These are phyloP conservation scores for Morbakka virulenta DNA, from an alignment of 30 jellyfish, hydroid and myxozoan genomes.

Conservation along the genomic window DNA sequence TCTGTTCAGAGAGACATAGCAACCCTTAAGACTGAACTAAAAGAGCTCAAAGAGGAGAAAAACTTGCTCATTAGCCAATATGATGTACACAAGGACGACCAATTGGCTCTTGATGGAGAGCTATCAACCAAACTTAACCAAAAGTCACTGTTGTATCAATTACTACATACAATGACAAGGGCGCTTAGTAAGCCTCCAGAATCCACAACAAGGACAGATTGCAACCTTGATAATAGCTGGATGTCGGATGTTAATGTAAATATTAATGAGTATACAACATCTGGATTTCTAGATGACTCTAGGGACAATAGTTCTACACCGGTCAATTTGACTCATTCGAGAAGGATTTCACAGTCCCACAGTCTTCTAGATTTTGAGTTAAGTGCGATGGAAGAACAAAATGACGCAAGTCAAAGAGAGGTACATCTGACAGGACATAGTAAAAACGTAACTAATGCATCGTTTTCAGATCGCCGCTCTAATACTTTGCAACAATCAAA, in stretches of 20 bases:
- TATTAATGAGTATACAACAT: too few relatives aligned
- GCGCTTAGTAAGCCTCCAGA: background rate
- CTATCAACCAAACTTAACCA: background rate
- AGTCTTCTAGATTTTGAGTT: background rate
- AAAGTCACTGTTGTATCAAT: background rate
- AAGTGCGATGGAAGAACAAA: background rate
- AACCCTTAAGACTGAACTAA: background rate
- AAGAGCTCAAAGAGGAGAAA: background rate
- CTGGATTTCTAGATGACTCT: too few relatives aligned
- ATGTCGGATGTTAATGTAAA: background rate
- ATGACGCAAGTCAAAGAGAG: too few relatives aligned
- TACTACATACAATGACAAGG: background rate
- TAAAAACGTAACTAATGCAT: background rate
- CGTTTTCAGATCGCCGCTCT: background rate
- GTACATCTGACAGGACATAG: background rate
- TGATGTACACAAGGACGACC: background rate
- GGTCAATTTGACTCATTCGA: background rate
- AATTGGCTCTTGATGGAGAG: background rate
- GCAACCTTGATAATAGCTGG: background rate
- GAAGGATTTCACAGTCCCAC: background rate
- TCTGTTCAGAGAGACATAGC: background rate
- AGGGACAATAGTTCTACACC: background rate
- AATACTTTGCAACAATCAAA: background rate
- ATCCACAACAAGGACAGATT: background rate
- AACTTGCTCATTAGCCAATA: background rate